Percentiles rank a stretch among this genome's conserved stretches.
Conservation (phyloP, 37 sponge, comb jelly and placozoan species). For the Hexactinellida sp. region DNA sequence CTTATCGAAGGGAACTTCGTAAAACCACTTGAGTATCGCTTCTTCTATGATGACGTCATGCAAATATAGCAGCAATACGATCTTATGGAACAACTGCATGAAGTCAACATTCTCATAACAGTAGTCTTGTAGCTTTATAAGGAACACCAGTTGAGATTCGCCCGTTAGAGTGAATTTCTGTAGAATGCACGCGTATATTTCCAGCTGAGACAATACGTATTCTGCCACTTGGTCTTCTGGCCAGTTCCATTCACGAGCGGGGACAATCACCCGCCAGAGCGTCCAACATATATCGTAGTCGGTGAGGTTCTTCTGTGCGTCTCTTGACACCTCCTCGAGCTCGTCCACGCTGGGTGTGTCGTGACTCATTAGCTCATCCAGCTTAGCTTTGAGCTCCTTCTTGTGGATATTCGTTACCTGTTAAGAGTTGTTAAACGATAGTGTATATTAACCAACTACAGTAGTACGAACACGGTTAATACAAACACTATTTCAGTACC, state of each 20-base stretch:
- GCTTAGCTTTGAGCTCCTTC: not conserved
- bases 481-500: too few species aligned
- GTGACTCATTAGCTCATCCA: not conserved
- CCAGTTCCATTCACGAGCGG: conserved; percentile 64
- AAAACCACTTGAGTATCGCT: conserved; percentile 84
- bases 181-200: conserved; percentile 36
- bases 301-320: not conserved
- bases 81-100: conserved; percentile 78
- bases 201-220: conserved; percentile 34
- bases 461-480: too few species aligned
- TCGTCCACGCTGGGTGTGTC: not conserved
- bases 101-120: conserved; percentile 81
- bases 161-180: conserved; percentile 59
- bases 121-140: conserved; percentile 80
- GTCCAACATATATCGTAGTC: not conserved
- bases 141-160: conserved; percentile 55
- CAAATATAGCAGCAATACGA: conserved; percentile 74
- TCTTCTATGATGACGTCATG: conserved; percentile 79
- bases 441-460: too few species aligned
- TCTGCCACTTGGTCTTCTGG: conserved; percentile 73
- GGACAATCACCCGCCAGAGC: conserved; percentile 62
- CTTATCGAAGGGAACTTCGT: conserved; percentile 49
- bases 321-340: not conserved
- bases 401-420: not conserved
- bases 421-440: too few species aligned